Evolutionary conservation across 2,113 vertebrate genomes (phyloP).

Genomic region (Calcarius ornatus): DNA sequence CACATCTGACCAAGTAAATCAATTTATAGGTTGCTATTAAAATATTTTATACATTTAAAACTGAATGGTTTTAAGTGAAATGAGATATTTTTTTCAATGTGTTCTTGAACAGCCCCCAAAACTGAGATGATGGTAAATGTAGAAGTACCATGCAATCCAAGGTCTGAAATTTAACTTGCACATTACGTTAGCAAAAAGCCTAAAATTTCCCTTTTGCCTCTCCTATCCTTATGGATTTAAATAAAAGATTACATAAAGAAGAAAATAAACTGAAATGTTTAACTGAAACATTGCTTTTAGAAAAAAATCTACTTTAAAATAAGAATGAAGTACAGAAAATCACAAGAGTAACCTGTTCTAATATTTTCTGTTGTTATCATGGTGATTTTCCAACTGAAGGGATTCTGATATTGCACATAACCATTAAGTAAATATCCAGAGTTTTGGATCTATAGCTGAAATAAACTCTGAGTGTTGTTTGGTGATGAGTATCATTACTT

Average conservation of each 20-base stretch:
- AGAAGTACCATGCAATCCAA: background rate
- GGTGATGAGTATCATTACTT: background rate
- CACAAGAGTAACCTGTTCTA: background rate
- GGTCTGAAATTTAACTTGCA: background rate
- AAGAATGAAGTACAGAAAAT: background rate
- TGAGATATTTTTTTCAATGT: background rate
- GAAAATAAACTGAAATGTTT: background rate
- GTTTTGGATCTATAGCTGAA: background rate
- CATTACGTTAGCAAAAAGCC: background rate
- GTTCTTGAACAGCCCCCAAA: background rate
- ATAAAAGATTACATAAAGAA: background rate
- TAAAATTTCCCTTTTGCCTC: background rate
- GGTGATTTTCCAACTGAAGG: background rate
- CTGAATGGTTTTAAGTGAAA: background rate
- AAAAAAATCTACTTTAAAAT: background rate
- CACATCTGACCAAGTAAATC: background rate
- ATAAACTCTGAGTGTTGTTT: constrained; percentile 9
- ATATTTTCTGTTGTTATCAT: background rate
- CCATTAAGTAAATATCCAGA: constrained; percentile 1
- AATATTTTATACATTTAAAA: background rate
- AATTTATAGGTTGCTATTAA: background rate
- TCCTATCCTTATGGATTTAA: background rate
- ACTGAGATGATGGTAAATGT: background rate
- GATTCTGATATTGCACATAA: constrained; percentile 36
- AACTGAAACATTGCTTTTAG: background rate